phyloP scores from a whole-genome alignment of 1,140 invertebrate genomes.

The Heliconius melpomene region DNA sequence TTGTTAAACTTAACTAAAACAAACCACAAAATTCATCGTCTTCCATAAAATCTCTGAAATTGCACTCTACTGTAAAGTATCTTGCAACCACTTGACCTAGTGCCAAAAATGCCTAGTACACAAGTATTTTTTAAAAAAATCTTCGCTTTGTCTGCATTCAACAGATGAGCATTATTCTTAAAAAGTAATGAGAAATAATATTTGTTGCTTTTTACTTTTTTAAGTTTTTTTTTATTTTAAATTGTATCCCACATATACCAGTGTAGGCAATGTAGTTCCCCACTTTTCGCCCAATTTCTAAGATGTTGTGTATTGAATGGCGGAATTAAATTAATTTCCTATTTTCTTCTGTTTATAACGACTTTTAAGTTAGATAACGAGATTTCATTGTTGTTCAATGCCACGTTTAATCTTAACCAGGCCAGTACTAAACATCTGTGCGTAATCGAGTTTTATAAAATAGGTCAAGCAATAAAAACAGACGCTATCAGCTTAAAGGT shows the following conservation, averaged over 20 bases:
- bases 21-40: no score
- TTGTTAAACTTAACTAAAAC: no score
- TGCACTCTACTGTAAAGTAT: background rate
- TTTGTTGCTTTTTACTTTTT: background rate
- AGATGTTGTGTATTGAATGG: background rate
- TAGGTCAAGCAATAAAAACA: background rate
- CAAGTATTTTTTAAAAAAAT: background rate
- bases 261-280: no score
- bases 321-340: no score
- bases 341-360: no score
- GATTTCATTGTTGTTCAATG: background rate
- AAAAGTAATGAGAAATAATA: background rate
- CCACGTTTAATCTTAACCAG: conserved; percentile 1
- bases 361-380: background rate
- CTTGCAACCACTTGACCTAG: background rate
- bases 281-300: background rate
- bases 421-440: background rate
- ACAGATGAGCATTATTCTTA: conserved; percentile 4
- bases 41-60: no score
- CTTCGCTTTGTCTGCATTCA: background rate
- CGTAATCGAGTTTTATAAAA: background rate
- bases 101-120: background rate
- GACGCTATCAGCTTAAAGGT: background rate
- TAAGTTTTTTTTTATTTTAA: background rate
- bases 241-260: no score